Base-by-base conservation (phyloP, 2,888 invertebrate genomes). In the Griposia aprilina region DNA sequence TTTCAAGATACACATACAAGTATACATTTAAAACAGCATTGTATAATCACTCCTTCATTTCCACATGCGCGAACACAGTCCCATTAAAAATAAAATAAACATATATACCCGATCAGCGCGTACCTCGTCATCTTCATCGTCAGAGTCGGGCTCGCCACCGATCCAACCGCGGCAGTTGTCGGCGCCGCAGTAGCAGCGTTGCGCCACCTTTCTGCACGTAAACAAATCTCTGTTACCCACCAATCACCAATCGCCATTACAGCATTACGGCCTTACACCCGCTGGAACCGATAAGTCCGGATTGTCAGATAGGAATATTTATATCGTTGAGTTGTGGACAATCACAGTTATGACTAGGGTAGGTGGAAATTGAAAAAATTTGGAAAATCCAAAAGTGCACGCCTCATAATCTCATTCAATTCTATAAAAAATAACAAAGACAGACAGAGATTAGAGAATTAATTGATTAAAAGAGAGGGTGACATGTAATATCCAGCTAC, bases 181-280 rank as follows among this genome's bases (percentile, higher is more conserved):
- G 0, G 99, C 97, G 87, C 99, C 99, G 94, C 99, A 99, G 94
- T 97, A 99, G 96, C 99, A 99, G 83, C 98, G 98, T 96, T 99
- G 99, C 0, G 99, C 99, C 93, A 99, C 99, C 95, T 99, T 98
- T 11, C 99, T 99, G 94, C 82, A 95, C 77, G 81, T 41, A 88
- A 87, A 89, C 82, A 88, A 89, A 88, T 74, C 65, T 76, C 80
- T 87, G 80, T 84, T 89, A 89, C 85, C 83, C 84, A 87, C 75
- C 78, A 73, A 71, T 65, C 76, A 87, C 75, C 78, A 67, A 69
- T 65, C 76, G 78, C 78, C 65, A 59, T 52, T 81, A 78, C 79
- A 74, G 81, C 78, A 55, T 23, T 30, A 81, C 78, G 62, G 81
- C 78, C n/a, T 78, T 69, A 69, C 55, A 74, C 76, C 66, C 48